Evolutionary conservation across 2,797 vertebrate genomes (phyloP).

Genomic region (Eupleurogrammus muticus): DNA sequence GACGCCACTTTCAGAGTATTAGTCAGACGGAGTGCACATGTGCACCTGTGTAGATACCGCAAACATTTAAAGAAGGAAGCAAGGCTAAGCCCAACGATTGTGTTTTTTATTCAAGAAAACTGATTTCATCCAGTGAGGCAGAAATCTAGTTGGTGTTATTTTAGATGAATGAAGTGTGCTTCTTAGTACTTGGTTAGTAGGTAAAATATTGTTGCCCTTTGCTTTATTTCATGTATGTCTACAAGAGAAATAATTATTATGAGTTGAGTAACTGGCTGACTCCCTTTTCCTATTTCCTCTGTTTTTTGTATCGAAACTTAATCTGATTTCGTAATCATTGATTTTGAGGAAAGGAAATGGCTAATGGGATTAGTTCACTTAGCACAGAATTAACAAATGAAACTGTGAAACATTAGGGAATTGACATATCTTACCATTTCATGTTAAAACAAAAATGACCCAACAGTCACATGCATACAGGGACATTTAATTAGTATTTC

Average conservation of each 20-base stretch:
- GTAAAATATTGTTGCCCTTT: background rate
- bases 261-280: background rate
- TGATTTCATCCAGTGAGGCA: conserved; percentile 6
- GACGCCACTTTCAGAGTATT: conserved; percentile 11
- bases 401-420: background rate
- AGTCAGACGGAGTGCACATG: background rate
- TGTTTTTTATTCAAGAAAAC: background rate
- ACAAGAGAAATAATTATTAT: background rate
- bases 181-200: background rate
- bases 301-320: background rate
- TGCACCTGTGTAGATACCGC: background rate
- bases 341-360: conserved; percentile 11
- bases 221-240: background rate
- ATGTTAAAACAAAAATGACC: background rate
- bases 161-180: background rate
- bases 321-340: conserved; percentile 15
- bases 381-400: background rate
- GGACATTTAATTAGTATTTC: background rate
- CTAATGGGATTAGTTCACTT: conserved; percentile 16
- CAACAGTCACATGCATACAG: background rate
- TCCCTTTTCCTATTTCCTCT: background rate
- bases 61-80: background rate
- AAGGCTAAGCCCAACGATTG: background rate
- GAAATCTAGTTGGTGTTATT: conserved; percentile 6
- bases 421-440: too few relatives aligned